phyloP scores from a whole-genome alignment of 1,140 invertebrate species.

The Calycopis cecrops region DNA sequence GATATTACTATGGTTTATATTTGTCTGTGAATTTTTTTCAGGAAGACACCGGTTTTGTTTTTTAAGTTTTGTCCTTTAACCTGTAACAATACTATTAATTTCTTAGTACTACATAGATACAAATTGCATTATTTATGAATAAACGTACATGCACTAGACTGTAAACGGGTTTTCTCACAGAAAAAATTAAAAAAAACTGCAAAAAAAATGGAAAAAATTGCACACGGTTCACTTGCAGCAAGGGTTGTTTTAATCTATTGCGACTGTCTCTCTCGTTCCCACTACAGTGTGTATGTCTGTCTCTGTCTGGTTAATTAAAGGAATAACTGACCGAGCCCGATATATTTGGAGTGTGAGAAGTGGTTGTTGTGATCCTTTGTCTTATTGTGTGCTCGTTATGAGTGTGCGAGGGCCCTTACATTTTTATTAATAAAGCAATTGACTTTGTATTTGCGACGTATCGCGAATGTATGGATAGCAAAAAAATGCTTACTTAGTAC shows the following conservation, averaged over 20 bases:
- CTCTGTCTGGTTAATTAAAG: slow-evolving; percentile 58
- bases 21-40: no score
- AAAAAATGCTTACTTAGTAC: no score
- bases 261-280: slow-evolving; percentile 31
- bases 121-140: slow-evolving; percentile 15
- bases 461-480: neutral
- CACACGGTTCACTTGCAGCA: slow-evolving; percentile 42
- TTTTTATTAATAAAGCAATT: slow-evolving; percentile 28
- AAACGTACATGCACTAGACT: slow-evolving; percentile 49
- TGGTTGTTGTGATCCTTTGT: slow-evolving; percentile 68
- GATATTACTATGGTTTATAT: no score
- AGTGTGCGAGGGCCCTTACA: slow-evolving; percentile 37
- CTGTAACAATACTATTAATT: no score
- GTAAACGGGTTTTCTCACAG: slow-evolving; percentile 52
- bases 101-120: no score
- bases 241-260: slow-evolving; percentile 52
- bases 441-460: slow-evolving; percentile 34
- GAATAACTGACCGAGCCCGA: slow-evolving; percentile 53
- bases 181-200: slow-evolving; percentile 32
- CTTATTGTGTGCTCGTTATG: slow-evolving; percentile 47
- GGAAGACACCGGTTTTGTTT: no score
- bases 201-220: slow-evolving; percentile 44
- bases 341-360: slow-evolving; percentile 60
- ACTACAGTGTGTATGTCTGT: slow-evolving; percentile 27
- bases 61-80: no score